Percentiles rank a stretch among this genome's conserved stretches.
These are phyloP conservation scores for Murina feae DNA, from an alignment of 2,113 vertebrate genomes.

Conservation along the genomic window DNA sequence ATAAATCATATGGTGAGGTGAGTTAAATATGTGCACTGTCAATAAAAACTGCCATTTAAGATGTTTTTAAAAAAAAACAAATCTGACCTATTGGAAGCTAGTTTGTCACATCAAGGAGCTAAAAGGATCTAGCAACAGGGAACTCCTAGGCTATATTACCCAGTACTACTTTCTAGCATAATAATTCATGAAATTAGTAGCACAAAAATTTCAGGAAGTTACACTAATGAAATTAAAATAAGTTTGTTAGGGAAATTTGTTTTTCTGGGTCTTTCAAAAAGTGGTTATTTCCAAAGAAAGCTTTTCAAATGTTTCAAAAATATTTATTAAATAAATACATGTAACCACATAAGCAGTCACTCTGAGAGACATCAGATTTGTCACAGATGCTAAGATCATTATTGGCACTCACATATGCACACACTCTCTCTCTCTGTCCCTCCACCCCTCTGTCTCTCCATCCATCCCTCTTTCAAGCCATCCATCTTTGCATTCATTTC, in stretches of 20 bases:
- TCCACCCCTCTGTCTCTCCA: neutral
- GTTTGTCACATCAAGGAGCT: conserved; percentile 1
- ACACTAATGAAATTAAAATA: conserved; percentile 25
- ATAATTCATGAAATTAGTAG: neutral
- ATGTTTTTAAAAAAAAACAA: no score
- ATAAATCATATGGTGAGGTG: conserved; percentile 93
- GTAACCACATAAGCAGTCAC: neutral
- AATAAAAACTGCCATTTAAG: conserved; percentile 1
- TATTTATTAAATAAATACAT: conserved; percentile 15
- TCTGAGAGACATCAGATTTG: neutral
- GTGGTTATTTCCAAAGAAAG: neutral
- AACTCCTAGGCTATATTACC: neutral
- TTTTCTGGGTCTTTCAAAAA: neutral
- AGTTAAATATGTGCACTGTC: conserved; percentile 57
- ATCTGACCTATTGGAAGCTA: conserved; percentile 1
- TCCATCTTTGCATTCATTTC: conserved; percentile 21
- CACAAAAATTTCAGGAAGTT: conserved; percentile 18
- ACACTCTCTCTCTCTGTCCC: neutral
- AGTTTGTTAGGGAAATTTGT: conserved; percentile 7
- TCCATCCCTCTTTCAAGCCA: neutral
- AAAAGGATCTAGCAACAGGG: neutral
- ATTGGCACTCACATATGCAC: neutral
- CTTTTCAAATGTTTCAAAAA: conserved; percentile 31
- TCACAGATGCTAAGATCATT: conserved; percentile 11
- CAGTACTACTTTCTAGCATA: neutral